A percentile compares a stretch with the other conserved stretches of the same genome.
Conservation (phyloP, 2,888 invertebrate species). For the Hermaeophaga mercurialis region DNA sequence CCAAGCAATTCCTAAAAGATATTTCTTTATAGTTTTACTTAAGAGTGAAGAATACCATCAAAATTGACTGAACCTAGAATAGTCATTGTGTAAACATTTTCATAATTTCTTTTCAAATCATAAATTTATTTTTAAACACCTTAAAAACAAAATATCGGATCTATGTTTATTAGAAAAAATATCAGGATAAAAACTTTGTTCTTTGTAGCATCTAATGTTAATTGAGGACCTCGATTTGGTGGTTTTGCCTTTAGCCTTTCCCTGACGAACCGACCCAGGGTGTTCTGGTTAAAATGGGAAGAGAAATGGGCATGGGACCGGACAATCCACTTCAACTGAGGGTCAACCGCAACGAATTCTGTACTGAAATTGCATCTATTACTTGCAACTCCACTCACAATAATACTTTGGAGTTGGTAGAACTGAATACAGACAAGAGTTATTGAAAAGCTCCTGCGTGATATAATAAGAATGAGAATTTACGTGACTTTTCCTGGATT, state of each 20-base stretch:
- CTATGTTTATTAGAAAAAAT: too few relatives aligned
- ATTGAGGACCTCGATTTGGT: too few relatives aligned
- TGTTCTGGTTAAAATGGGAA: conserved; percentile 5
- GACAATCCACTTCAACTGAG: conserved; percentile 29
- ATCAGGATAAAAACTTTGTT: too few relatives aligned
- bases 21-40: too few relatives aligned
- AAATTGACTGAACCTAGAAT: too few relatives aligned
- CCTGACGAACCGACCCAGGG: background rate
- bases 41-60: too few relatives aligned
- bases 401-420: conserved; percentile 18
- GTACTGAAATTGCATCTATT: conserved; percentile 36
- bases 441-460: conserved; percentile 10
- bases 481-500: background rate
- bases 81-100: too few relatives aligned
- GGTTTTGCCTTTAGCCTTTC: background rate
- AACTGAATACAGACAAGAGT: conserved; percentile 6
- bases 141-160: too few relatives aligned
- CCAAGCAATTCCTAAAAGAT: too few relatives aligned
- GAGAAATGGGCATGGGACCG: conserved; percentile 7
- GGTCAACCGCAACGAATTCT: conserved; percentile 39
- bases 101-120: too few relatives aligned
- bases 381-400: conserved; percentile 36
- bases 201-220: too few relatives aligned
- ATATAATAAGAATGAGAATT: background rate
- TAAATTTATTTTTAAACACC: too few relatives aligned